Evolutionary conservation across 2,888 invertebrate species (phyloP).

Genomic region (Andrena bucephala): DNA sequence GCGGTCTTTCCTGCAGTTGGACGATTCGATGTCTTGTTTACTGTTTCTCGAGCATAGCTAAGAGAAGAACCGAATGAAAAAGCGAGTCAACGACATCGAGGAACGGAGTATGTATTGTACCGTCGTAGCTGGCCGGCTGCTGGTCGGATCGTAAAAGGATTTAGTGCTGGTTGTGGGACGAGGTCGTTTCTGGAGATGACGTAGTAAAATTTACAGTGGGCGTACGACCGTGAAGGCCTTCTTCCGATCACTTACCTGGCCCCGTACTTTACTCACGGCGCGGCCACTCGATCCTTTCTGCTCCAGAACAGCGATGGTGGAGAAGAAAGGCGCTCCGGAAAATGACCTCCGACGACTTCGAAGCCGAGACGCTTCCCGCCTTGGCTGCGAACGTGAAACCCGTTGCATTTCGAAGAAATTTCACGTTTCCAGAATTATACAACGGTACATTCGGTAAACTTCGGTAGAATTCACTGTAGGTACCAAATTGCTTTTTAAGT

Average conservation of each 20-base stretch:
- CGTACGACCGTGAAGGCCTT: slow-evolving; percentile 65
- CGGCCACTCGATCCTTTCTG: slow-evolving; percentile 34
- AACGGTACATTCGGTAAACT: not conserved
- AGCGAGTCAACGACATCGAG: slow-evolving; percentile 70
- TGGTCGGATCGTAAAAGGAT: slow-evolving; percentile 69
- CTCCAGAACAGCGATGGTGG: slow-evolving; percentile 41
- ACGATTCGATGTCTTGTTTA: slow-evolving; percentile 67
- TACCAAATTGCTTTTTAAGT: too few relatives aligned
- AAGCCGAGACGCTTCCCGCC: slow-evolving; percentile 15
- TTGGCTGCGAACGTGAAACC: slow-evolving; percentile 10
- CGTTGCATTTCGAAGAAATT: not conserved
- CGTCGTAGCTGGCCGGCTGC: slow-evolving; percentile 41
- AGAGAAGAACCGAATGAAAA: slow-evolving; percentile 59
- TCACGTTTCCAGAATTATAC: not conserved
- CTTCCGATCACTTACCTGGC: slow-evolving; percentile 61
- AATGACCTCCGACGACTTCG: slow-evolving; percentile 24
- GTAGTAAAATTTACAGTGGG: slow-evolving; percentile 72
- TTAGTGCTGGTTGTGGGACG: slow-evolving; percentile 75
- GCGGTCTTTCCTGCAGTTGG: not conserved
- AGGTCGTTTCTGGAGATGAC: slow-evolving; percentile 76
- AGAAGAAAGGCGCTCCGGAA: slow-evolving; percentile 36
- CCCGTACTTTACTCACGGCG: slow-evolving; percentile 32
- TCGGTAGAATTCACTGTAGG: too few relatives aligned
- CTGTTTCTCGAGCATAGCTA: slow-evolving; percentile 33
- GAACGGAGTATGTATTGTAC: slow-evolving; percentile 42